Percentiles rank a stretch among this genome's conserved stretches.
These are phyloP conservation scores for Danionella cerebrum DNA, from an alignment of 2,113 vertebrate genomes.

Conservation along the genomic window DNA sequence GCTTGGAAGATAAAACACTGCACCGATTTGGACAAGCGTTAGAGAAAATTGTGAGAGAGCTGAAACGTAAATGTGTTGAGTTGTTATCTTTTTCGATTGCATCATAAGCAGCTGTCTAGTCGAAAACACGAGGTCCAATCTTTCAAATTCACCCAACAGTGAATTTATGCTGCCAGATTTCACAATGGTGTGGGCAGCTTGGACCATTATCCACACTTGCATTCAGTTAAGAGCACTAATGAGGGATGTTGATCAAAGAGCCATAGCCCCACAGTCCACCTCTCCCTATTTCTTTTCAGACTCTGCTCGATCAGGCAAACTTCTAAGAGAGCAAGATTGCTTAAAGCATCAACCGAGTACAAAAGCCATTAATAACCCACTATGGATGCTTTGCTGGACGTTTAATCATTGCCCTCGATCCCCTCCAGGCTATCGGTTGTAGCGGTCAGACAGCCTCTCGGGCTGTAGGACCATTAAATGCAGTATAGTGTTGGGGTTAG, in stretches of 20 bases:
- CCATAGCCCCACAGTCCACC: neutral
- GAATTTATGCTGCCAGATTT: neutral
- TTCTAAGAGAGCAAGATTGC: constrained; percentile 16
- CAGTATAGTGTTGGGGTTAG: neutral
- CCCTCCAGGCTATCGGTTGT: neutral
- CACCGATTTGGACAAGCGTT: neutral
- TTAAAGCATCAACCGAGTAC: constrained; percentile 34
- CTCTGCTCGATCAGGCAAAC: constrained; percentile 22
- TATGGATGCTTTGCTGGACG: constrained; percentile 5
- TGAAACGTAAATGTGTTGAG: neutral
- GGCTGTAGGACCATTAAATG: constrained; percentile 5
- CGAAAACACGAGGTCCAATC: neutral
- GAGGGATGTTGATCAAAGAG: constrained; percentile 28
- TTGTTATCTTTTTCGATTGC: neutral
- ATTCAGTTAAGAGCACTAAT: constrained; percentile 30
- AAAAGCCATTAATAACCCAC: constrained; percentile 33
- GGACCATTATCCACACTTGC: constrained; percentile 9
- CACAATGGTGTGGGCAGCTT: neutral
- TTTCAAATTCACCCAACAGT: neutral
- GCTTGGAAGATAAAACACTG: neutral
- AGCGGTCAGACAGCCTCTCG: neutral
- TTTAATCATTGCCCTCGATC: constrained; percentile 30
- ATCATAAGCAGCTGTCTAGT: neutral
- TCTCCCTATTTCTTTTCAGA: neutral
- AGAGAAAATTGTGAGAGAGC: neutral